Conservation (phyloP, 53 echinoderm and acorn worm genomes). For the Arbacia lixula region DNA sequence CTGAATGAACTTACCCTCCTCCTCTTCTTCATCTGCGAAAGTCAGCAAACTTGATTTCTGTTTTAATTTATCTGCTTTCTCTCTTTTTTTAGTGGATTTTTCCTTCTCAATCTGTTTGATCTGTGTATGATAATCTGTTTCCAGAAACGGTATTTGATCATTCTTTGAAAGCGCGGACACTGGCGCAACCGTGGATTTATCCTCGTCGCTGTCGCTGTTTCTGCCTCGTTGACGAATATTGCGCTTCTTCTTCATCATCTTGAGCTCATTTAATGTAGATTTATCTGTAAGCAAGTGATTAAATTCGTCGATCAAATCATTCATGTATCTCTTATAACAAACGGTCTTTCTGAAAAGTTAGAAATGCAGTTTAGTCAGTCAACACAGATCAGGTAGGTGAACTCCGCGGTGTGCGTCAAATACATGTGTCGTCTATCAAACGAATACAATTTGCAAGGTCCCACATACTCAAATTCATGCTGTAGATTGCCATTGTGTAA, state of each 20-base stretch:
- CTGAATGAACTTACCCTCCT: background rate
- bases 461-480: no score
- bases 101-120: conserved; percentile 71
- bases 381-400: no score
- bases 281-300: no score
- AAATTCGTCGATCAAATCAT: no score
- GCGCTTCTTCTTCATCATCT: conserved; percentile 82
- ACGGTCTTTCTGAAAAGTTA: no score
- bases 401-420: no score
- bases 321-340: no score
- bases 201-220: conserved; percentile 73
- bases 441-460: no score
- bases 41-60: conserved; percentile 61
- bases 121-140: conserved; percentile 87
- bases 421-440: no score
- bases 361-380: no score
- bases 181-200: conserved; percentile 14
- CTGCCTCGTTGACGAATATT: conserved; percentile 81
- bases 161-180: background rate
- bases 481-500: no score
- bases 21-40: conserved; percentile 82
- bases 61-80: conserved; percentile 1
- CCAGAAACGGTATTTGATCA: conserved; percentile 88
- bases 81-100: conserved; percentile 67
- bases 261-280: background rate